Conservation (phyloP, 2,888 invertebrate genomes). For the Andrena camellia region DNA sequence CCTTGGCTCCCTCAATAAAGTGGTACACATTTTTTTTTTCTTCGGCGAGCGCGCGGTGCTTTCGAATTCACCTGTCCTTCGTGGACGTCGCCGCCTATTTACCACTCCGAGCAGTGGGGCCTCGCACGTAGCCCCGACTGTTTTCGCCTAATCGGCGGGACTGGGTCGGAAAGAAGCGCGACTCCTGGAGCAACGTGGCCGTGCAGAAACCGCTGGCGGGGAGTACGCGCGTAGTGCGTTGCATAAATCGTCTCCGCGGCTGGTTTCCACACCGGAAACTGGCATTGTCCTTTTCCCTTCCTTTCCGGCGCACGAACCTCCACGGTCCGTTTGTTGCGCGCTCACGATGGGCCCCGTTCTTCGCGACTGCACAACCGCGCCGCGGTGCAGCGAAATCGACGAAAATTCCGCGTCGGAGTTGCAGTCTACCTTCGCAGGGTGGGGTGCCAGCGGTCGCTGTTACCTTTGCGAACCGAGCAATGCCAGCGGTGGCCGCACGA, state of each 20-base stretch:
- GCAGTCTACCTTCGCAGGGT: background rate
- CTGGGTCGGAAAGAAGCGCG: background rate
- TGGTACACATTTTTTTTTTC: too few species aligned
- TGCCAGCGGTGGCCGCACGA: too few species aligned
- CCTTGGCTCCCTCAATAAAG: background rate
- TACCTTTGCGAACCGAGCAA: background rate
- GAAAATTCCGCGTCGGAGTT: conserved; percentile 51
- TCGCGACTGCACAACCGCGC: conserved; percentile 40
- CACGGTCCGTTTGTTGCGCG: conserved; percentile 51
- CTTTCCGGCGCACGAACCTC: conserved; percentile 21
- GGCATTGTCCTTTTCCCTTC: conserved; percentile 49
- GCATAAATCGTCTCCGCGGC: conserved; percentile 54
- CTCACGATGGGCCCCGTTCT: conserved; percentile 44
- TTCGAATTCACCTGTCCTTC: background rate
- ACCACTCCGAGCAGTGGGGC: background rate
- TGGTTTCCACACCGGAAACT: conserved; percentile 69
- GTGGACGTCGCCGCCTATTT: too few species aligned
- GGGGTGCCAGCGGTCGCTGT: background rate
- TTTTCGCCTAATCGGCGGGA: conserved; percentile 5
- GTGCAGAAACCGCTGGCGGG: background rate
- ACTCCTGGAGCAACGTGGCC: background rate
- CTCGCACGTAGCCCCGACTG: background rate
- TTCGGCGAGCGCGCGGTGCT: background rate
- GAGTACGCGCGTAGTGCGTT: conserved; percentile 31
- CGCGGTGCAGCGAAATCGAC: conserved; percentile 34